Evolutionary conservation across 2,888 invertebrate genomes (phyloP).

Genomic region (Operophtera brumata): DNA sequence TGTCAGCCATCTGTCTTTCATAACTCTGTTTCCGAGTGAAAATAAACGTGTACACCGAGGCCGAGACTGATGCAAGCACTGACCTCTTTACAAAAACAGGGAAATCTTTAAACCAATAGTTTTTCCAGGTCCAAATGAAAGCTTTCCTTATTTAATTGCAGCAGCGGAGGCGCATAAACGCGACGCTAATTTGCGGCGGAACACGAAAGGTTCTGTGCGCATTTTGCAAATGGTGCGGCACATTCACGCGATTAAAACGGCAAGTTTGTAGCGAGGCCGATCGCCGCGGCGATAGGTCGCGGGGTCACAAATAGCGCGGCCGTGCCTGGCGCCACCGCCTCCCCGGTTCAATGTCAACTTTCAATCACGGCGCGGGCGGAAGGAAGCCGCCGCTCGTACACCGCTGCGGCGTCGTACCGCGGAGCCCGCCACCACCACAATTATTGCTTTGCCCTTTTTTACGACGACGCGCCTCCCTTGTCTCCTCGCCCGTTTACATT

Average conservation of each 20-base stretch:
- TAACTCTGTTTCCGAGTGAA: slow-evolving; percentile 14
- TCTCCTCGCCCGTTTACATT: slow-evolving; percentile 60
- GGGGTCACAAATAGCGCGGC: slow-evolving; percentile 76
- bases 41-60: slow-evolving; percentile 13
- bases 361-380: slow-evolving; percentile 73
- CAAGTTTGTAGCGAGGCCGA: slow-evolving; percentile 73
- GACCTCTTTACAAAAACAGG: slow-evolving; percentile 25
- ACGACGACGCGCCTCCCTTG: slow-evolving; percentile 55
- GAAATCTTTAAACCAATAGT: slow-evolving; percentile 23
- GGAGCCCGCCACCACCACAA: slow-evolving; percentile 52
- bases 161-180: slow-evolving; percentile 44
- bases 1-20: slow-evolving; percentile 34
- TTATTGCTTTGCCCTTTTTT: slow-evolving; percentile 66
- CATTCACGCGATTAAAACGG: slow-evolving; percentile 73
- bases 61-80: slow-evolving; percentile 16
- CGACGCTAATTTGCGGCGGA: slow-evolving; percentile 56
- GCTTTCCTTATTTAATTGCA: slow-evolving; percentile 49
- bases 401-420: slow-evolving; percentile 48
- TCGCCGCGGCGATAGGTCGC: slow-evolving; percentile 75
- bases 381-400: slow-evolving; percentile 69
- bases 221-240: slow-evolving; percentile 67
- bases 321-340: slow-evolving; percentile 78
- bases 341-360: slow-evolving; percentile 78
- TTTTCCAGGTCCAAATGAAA: slow-evolving; percentile 34
- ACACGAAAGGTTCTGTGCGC: slow-evolving; percentile 61